phyloP scores from a whole-genome alignment of 2,888 invertebrate species.

The Drosophila prostipennis region DNA sequence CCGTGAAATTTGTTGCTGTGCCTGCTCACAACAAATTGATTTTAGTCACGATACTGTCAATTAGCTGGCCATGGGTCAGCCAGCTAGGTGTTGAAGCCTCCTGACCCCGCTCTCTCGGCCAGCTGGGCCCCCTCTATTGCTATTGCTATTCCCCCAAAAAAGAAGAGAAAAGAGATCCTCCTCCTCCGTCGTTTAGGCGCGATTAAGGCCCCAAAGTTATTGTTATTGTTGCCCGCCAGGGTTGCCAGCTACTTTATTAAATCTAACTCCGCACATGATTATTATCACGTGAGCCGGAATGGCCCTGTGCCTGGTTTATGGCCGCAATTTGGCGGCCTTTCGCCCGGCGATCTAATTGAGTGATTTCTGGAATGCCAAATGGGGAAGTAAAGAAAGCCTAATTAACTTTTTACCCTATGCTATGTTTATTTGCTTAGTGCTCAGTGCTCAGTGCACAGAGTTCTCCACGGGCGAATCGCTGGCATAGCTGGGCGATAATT shows the following conservation, averaged over 20 bases:
- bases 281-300: conserved; percentile 75
- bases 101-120: conserved; percentile 22
- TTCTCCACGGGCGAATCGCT: conserved; percentile 58
- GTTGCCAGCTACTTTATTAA: conserved; percentile 78
- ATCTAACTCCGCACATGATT: conserved; percentile 80
- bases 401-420: conserved; percentile 62
- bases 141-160: not conserved
- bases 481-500: conserved; percentile 75
- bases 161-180: conserved; percentile 14
- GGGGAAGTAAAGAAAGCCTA: conserved; percentile 61
- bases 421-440: conserved; percentile 71
- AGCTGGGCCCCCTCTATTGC: not conserved
- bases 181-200: conserved; percentile 68
- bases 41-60: conserved; percentile 84
- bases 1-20: conserved; percentile 73
- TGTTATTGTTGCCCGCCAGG: conserved; percentile 72
- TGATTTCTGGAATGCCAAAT: conserved; percentile 63
- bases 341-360: conserved; percentile 75
- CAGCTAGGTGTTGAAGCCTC: conserved; percentile 70
- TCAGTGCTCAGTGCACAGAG: not conserved
- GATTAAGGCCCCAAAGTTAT: conserved; percentile 77
- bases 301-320: conserved; percentile 49
- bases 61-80: conserved; percentile 83
- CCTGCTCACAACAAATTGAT: conserved; percentile 82
- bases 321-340: conserved; percentile 63